Base-by-base conservation (phyloP, 2,797 vertebrate species). In the Dallia pectoralis region DNA sequence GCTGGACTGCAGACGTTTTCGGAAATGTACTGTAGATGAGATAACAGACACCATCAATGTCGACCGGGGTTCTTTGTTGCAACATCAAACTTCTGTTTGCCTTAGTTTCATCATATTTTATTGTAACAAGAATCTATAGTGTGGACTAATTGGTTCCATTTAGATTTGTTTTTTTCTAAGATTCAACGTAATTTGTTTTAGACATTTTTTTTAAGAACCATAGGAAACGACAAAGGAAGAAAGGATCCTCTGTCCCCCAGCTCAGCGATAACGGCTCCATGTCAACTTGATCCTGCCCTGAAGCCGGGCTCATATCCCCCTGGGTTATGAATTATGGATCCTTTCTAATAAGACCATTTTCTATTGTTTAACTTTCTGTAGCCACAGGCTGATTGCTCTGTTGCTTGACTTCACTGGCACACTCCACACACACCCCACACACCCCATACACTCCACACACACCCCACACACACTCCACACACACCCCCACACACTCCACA, bases 271-370 rank as follows among this genome's bases (percentile, higher is more conserved):
- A n/a, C n/a, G 0, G 66, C 67, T 73, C 74, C 40, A 0, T 33
- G 30, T 79, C 51, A 80, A 71, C 72, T 77, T 74, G 78, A 78
- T 74, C 73, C 73, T 25, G 67, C 64, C 9, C 22, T 33, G 51
- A 73, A 69, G 59, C 68, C 56, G 19, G 30, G 47, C 72, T 74
- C 48, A 79, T 79, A 74, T 72, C 78, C 79, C 76, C 74, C 78
- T 40, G 29, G 18, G 15, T 79, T 78, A 90, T 89, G 83, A 93
- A 92, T 90, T 88, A 91, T 92, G 84, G 69, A 92, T 88, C 56
- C 74, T 59, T 40, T 67, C 78, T 87, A 90, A 90, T 87, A 88
- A 83, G 71, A 73, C 59, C 70, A 75, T 86, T 85, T 81, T 83
- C 77, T 48, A 74, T 87, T 86, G 79, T 87, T 90, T 89, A 89